Conservation (phyloP, 2,113 vertebrate species). For the Probosciger aterrimus region DNA sequence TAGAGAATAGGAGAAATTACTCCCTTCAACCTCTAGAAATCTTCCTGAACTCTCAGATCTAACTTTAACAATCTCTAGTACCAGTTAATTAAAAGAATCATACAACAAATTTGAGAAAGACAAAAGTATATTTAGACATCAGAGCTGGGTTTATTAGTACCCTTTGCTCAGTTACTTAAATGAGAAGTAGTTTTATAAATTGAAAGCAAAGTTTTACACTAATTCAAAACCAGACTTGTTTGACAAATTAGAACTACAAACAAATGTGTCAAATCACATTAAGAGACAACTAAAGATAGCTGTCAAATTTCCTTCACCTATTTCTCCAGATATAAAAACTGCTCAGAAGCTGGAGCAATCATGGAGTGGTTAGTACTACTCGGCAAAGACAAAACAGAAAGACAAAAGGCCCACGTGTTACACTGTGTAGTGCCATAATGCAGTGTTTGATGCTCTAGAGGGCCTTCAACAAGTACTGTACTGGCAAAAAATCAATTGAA, state of each 20-base stretch:
- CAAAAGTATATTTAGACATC: background rate
- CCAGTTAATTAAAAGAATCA: background rate
- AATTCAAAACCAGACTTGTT: slow-evolving; percentile 12
- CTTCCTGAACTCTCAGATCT: background rate
- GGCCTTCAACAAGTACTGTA: slow-evolving; percentile 73
- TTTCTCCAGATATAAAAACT: background rate
- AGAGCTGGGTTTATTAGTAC: background rate
- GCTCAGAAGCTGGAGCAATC: background rate
- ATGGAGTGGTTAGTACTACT: background rate
- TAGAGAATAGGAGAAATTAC: background rate
- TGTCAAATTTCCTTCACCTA: background rate
- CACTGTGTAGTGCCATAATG: slow-evolving; percentile 20
- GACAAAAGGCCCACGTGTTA: slow-evolving; percentile 27
- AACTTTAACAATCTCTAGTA: background rate
- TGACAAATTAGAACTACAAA: slow-evolving; percentile 39
- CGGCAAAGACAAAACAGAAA: slow-evolving; percentile 43
- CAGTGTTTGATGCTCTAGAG: slow-evolving; percentile 68
- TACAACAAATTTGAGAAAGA: background rate
- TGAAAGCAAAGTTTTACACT: slow-evolving; percentile 13
- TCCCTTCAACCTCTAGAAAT: background rate
- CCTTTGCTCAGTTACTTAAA: background rate
- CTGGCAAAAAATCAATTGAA: slow-evolving; percentile 76
- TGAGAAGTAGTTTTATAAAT: background rate
- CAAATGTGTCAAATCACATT: background rate
- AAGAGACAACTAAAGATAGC: background rate